Evolutionary conservation across 1,140 invertebrate species (phyloP), one percentile per base, ranked within the genome.

Genomic region (Trichonephila clavipes): DNA sequence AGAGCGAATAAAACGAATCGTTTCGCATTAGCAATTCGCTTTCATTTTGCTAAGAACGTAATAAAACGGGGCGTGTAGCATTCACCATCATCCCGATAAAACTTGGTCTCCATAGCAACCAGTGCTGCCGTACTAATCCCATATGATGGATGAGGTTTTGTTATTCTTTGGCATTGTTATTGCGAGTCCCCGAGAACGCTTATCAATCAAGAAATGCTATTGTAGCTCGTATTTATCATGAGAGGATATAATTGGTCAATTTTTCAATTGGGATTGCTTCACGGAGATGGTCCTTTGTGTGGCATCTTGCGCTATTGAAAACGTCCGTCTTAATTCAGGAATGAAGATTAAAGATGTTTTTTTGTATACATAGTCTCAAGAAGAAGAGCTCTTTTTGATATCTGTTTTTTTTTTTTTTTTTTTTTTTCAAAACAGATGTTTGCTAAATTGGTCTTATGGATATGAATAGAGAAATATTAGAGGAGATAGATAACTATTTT

Each of bases 161-260:
- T 34, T 87, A 87, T 87, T 87, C 61, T 44, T 21, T 34, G 85
- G 59, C 85, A 87, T 62, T 87, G 61, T 61, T 87, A 62, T 64
- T 87, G 34, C 82, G 14, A 61, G 83, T 19, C 19, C 10, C 24
- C n/a, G n/a, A 24, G 58, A 62, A 24, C 10, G 85, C 61, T 87
- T 87, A 58, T 87, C 61, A 62, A 34, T 87, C 85, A 87, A 21
- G 34, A 28, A 59, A 87, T 40, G 24, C 5, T 64, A 24, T 61
- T 61, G 44, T 59, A 34, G 72, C 14, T 34, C 28, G 10, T 34
- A 51, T 77, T 40, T 77, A 24, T 77, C 72, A 34, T 34, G 44
- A n/a, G 82, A 59, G 18, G 51, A 44, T 51, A 44, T 24, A 83
- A 51, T 83, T 58, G 82, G 82, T 19, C 82, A 87, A 87, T 87